phyloP scores from a whole-genome alignment of 2,888 invertebrate species.

The Sarcophaga variegata region DNA sequence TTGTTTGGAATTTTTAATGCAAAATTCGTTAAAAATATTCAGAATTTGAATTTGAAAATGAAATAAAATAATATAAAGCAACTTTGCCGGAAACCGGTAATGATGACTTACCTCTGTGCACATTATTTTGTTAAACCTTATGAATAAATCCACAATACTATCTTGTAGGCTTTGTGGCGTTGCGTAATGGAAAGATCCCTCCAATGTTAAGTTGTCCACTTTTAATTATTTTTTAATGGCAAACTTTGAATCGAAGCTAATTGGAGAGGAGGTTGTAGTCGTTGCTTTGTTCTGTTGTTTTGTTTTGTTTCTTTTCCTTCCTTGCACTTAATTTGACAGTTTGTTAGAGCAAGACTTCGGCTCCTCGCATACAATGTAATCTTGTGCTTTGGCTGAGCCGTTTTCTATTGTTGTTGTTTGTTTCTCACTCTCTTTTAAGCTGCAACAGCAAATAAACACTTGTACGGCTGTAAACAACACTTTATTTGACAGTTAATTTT shows the following conservation, averaged over 20 bases:
- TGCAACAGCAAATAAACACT: slow-evolving; percentile 36
- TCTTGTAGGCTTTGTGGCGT: slow-evolving; percentile 65
- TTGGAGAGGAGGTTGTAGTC: not conserved
- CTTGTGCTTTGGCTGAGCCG: not conserved
- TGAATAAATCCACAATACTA: slow-evolving; percentile 69
- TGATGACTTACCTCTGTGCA: slow-evolving; percentile 73
- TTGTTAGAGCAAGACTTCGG: not conserved
- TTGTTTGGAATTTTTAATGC: too few relatives aligned
- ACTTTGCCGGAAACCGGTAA: not conserved
- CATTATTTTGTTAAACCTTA: slow-evolving; percentile 71
- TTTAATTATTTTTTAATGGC: slow-evolving; percentile 45
- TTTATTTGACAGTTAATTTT: slow-evolving; percentile 47
- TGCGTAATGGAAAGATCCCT: slow-evolving; percentile 54
- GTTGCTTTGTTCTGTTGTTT: slow-evolving; percentile 18
- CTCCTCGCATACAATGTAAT: not conserved
- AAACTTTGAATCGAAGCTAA: not conserved
- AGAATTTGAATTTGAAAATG: not conserved
- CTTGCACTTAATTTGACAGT: not conserved
- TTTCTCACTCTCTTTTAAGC: not conserved
- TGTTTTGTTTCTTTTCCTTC: not conserved
- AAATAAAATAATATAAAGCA: too few relatives aligned
- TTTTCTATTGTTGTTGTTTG: not conserved
- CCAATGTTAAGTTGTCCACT: slow-evolving; percentile 66
- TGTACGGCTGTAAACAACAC: slow-evolving; percentile 30
- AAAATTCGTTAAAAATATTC: not conserved